phyloP scores from a whole-genome alignment of 1,140 invertebrate species.

The Gryllus bimaculatus region DNA sequence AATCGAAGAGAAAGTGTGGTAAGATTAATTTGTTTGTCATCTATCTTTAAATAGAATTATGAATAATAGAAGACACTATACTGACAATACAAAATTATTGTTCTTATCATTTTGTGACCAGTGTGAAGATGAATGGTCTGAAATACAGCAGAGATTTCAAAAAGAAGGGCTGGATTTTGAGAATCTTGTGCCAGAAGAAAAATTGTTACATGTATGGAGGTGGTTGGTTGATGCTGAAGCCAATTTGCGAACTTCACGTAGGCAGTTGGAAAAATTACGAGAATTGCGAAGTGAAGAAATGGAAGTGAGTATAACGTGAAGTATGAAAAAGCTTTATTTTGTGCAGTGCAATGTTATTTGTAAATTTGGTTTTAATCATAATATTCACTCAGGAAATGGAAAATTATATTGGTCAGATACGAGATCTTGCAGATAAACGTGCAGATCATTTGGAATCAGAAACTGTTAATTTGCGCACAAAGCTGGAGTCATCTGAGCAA shows the following conservation, averaged over 20 bases:
- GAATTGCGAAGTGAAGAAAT: constrained; percentile 34
- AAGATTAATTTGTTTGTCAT: neutral
- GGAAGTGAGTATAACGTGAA: constrained; percentile 24
- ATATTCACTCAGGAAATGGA: constrained; percentile 31
- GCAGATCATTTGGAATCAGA: constrained; percentile 31
- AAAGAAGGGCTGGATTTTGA: constrained; percentile 32
- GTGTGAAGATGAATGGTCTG: constrained; percentile 32
- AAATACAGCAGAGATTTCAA: constrained; percentile 30
- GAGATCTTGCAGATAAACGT: constrained; percentile 30
- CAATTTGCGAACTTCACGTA: constrained; percentile 32
- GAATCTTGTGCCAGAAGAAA: constrained; percentile 27
- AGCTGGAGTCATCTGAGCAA: constrained; percentile 26
- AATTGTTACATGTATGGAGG: constrained; percentile 33
- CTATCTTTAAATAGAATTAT: too few relatives aligned
- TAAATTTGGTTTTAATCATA: neutral
- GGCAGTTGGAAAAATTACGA: constrained; percentile 34
- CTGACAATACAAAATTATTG: neutral
- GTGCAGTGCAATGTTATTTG: neutral
- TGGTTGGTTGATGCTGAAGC: constrained; percentile 36
- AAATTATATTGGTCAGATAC: constrained; percentile 32
- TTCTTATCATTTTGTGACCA: neutral
- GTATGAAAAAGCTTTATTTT: too few relatives aligned
- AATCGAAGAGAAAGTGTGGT: constrained; percentile 12
- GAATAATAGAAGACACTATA: too few relatives aligned
- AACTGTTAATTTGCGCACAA: constrained; percentile 26